A percentile compares a stretch with the other conserved stretches of the same genome.
phyloP scores from a whole-genome alignment of 2,888 invertebrate genomes.

The Megaustenia siamemsis region DNA sequence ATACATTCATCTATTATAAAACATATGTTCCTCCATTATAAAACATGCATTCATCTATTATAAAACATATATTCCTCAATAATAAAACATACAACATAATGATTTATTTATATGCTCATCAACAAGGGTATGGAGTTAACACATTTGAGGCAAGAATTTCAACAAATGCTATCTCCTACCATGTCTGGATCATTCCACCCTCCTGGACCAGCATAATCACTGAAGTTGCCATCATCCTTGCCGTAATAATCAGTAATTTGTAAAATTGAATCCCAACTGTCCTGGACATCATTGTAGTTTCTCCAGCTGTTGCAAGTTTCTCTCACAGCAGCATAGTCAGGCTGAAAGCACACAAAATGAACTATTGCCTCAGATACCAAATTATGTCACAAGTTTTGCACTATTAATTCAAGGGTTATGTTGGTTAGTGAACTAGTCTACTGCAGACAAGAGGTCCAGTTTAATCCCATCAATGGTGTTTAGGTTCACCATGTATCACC shows the following conservation, averaged over 20 bases:
- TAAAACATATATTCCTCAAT: too few species aligned
- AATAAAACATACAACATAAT: too few species aligned
- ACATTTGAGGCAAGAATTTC: neutral
- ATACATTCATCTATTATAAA: too few species aligned
- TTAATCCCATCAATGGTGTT: neutral
- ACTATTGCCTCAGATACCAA: neutral
- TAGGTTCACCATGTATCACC: neutral
- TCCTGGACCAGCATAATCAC: constrained; percentile 94
- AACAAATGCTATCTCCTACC: constrained; percentile 82
- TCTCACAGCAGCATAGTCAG: constrained; percentile 92
- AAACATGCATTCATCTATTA: too few species aligned
- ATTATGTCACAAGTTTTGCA: neutral
- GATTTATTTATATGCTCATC: too few species aligned
- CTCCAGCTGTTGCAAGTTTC: constrained; percentile 95
- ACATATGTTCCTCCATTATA: too few species aligned
- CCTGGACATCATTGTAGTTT: constrained; percentile 96
- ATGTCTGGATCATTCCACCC: constrained; percentile 99
- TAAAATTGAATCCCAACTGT: constrained; percentile 94
- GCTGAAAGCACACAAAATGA: constrained; percentile 81
- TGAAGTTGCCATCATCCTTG: constrained; percentile 92
- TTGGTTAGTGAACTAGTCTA: neutral
- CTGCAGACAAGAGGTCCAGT: too few species aligned
- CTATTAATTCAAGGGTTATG: too few species aligned
- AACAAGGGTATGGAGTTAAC: neutral
- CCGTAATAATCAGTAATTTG: constrained; percentile 96